Evolutionary conservation across 1,140 invertebrate genomes (phyloP).

Genomic region (Drosophila orosa): DNA sequence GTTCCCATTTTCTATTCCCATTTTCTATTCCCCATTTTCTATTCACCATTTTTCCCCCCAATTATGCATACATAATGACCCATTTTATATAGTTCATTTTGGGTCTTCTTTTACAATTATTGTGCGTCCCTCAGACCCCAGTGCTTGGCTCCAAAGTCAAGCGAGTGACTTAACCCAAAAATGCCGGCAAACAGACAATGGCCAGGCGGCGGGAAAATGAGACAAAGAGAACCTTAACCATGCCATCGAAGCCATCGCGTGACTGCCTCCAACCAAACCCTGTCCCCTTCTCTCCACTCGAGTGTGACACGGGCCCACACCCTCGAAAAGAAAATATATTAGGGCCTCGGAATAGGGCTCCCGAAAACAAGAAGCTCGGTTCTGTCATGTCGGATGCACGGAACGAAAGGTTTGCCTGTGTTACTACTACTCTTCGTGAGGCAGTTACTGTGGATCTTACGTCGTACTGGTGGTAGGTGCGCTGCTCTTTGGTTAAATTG

Average conservation of each 20-base stretch:
- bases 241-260: constrained; percentile 64
- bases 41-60: constrained; percentile 3
- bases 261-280: constrained; percentile 41
- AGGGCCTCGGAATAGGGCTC: constrained; percentile 15
- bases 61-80: constrained; percentile 59
- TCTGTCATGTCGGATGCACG: constrained; percentile 43
- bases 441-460: constrained; percentile 65
- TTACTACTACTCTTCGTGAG: constrained; percentile 43
- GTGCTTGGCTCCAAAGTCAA: constrained; percentile 59
- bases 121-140: constrained; percentile 13
- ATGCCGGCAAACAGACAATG: constrained; percentile 45
- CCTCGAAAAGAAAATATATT: constrained; percentile 12
- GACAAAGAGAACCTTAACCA: constrained; percentile 63
- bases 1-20: background rate
- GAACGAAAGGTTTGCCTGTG: constrained; percentile 25
- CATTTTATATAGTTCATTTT: constrained; percentile 50
- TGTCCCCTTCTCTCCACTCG: constrained; percentile 19
- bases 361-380: constrained; percentile 46
- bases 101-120: constrained; percentile 60
- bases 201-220: constrained; percentile 24
- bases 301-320: constrained; percentile 65
- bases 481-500: constrained; percentile 78
- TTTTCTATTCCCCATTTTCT: background rate
- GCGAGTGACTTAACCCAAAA: constrained; percentile 67
- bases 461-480: constrained; percentile 82